A percentile compares a stretch with the other conserved stretches of the same genome.
These are phyloP conservation scores for Enteromius thamalakanensis DNA, from an alignment of 2,797 vertebrate genomes.

Conservation along the genomic window DNA sequence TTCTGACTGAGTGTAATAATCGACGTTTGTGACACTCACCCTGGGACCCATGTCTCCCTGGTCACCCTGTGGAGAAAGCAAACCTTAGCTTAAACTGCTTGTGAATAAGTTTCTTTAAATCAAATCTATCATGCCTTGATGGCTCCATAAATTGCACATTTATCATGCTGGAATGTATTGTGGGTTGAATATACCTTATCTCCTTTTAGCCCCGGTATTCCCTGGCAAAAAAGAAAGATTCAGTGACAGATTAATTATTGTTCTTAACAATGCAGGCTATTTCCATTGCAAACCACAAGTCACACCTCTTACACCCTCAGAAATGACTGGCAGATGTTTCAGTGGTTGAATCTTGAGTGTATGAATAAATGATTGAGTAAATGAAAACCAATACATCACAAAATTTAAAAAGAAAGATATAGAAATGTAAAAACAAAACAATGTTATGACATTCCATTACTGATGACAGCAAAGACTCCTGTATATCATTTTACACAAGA, in stretches of 20 bases:
- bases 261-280: background rate
- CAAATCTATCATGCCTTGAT: conserved; percentile 36
- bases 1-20: background rate
- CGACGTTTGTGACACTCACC: conserved; percentile 77
- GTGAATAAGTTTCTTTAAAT: conserved; percentile 37
- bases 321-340: conserved; percentile 41
- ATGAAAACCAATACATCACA: background rate
- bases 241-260: conserved; percentile 15
- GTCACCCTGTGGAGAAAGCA: conserved; percentile 81
- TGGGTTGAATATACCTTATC: conserved; percentile 76
- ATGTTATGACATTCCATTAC: conserved; percentile 5
- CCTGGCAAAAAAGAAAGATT: conserved; percentile 70
- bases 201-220: conserved; percentile 81
- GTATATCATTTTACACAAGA: background rate
- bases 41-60: conserved; percentile 89
- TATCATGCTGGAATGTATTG: conserved; percentile 37
- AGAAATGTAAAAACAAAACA: background rate
- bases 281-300: conserved; percentile 16
- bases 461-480: conserved; percentile 12
- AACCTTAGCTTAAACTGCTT: conserved; percentile 62
- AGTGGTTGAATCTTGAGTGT: conserved; percentile 21
- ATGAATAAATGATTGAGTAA: background rate
- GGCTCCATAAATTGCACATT: conserved; percentile 20
- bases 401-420: conserved; percentile 1
- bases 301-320: conserved; percentile 5